phyloP scores from a whole-genome alignment of 2,797 vertebrate genomes.

The Hybognathus amarus region DNA sequence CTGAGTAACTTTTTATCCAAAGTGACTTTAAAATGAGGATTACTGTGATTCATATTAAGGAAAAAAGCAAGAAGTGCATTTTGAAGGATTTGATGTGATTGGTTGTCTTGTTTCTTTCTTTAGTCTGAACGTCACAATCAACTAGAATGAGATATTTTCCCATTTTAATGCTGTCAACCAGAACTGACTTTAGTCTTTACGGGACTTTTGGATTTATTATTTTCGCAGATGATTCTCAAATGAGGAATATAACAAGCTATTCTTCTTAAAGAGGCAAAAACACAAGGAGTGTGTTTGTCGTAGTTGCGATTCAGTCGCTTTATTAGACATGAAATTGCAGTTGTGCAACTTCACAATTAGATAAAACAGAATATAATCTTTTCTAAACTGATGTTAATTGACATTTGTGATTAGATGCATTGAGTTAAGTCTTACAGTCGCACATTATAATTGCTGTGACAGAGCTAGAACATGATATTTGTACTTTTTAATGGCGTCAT shows the following conservation, averaged over 20 bases:
- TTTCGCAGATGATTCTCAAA: not conserved
- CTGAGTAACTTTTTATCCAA: too few species aligned
- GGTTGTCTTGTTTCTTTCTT: not conserved
- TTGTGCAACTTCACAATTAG: not conserved
- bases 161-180: not conserved
- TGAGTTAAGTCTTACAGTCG: not conserved
- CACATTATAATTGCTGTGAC: not conserved
- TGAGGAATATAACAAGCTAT: not conserved
- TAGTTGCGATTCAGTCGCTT: not conserved
- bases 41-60: too few species aligned
- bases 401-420: not conserved
- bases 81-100: not conserved
- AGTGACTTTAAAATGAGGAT: too few species aligned
- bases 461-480: not conserved
- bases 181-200: not conserved
- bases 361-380: not conserved
- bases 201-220: not conserved
- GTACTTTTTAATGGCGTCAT: not conserved
- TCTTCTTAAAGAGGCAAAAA: not conserved
- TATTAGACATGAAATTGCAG: not conserved
- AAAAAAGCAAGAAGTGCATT: not conserved
- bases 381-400: not conserved
- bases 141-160: not conserved
- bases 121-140: not conserved
- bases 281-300: too few species aligned